phyloP scores from a whole-genome alignment of 2,113 vertebrate species.

The Abramis brama region DNA sequence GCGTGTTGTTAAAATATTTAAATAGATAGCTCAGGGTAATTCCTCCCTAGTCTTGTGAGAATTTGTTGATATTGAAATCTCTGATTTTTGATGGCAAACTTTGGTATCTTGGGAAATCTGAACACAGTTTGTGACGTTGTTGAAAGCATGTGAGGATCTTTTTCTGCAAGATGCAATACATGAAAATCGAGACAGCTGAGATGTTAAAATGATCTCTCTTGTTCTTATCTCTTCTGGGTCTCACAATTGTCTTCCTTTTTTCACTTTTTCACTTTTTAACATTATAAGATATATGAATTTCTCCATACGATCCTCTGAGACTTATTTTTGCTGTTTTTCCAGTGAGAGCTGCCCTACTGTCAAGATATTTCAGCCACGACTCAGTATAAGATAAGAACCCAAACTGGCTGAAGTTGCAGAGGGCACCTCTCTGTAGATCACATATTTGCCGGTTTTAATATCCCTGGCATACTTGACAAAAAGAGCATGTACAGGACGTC shows the following conservation, averaged over 20 bases:
- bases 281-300: conserved; percentile 4
- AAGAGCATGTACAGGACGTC: conserved; percentile 26
- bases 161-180: neutral
- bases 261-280: neutral
- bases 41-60: too few relatives aligned
- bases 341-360: conserved; percentile 12
- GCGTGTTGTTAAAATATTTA: neutral
- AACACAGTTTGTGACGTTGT: neutral
- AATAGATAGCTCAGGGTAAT: neutral
- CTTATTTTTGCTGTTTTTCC: conserved; percentile 20
- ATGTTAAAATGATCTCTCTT: conserved; percentile 2
- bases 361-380: conserved; percentile 8
- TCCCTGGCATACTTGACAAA: conserved; percentile 23
- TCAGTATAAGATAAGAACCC: conserved; percentile 13
- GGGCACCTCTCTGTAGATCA: neutral
- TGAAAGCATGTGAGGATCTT: neutral
- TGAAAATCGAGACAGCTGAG: neutral
- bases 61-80: neutral
- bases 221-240: neutral
- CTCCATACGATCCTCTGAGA: neutral
- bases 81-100: neutral
- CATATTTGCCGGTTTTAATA: neutral
- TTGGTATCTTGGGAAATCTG: neutral
- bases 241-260: neutral
- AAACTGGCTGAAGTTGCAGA: neutral